A percentile compares a stretch with the other conserved stretches of the same genome.
phyloP scores from a whole-genome alignment of 1,140 invertebrate genomes.

The Apis laboriosa region DNA sequence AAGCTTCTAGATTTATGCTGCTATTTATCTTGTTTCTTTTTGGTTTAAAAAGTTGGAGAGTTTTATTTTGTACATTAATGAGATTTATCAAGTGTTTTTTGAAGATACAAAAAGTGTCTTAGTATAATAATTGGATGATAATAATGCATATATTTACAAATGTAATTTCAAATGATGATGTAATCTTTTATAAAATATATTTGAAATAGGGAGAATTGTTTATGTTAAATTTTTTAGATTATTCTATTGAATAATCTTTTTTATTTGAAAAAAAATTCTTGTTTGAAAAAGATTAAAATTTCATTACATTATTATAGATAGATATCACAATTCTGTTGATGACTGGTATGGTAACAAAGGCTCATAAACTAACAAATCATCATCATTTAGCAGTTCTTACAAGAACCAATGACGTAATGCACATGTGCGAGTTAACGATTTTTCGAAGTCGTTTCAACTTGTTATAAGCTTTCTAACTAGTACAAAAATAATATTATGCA shows the following conservation, averaged over 20 bases:
- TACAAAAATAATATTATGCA: background rate
- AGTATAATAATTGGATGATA: background rate
- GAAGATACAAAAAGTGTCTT: background rate
- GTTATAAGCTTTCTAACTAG: background rate
- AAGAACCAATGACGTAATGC: constrained; percentile 31
- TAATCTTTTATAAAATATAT: background rate
- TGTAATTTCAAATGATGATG: background rate
- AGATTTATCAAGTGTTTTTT: background rate
- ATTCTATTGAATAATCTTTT: too few relatives aligned
- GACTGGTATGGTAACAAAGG: background rate
- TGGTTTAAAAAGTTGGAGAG: background rate
- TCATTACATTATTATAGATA: too few relatives aligned
- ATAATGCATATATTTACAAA: background rate
- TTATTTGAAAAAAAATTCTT: background rate
- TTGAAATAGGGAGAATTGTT: background rate
- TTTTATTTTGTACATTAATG: background rate
- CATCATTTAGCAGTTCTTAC: constrained; percentile 30
- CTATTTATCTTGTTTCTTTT: background rate
- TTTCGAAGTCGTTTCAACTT: constrained; percentile 11
- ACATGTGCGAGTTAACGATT: constrained; percentile 33
- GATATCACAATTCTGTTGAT: too few relatives aligned
- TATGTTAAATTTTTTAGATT: background rate
- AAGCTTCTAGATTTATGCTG: background rate
- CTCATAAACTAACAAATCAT: constrained; percentile 37
- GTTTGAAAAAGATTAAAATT: background rate